Conservation (phyloP, 2,113 vertebrate species). For the Lepidothrix coronata region DNA sequence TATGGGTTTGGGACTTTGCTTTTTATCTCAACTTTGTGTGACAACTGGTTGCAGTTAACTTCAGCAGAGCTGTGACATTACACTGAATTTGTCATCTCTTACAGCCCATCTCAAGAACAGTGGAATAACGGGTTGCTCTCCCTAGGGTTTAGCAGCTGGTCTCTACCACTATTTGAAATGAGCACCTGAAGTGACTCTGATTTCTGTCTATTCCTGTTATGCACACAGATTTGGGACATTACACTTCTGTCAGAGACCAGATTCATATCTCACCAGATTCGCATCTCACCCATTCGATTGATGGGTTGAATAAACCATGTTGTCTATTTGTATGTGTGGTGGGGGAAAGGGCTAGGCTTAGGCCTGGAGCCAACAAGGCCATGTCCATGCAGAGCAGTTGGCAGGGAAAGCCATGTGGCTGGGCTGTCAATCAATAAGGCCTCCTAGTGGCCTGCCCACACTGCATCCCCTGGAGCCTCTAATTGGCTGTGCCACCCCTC, state of each 20-base stretch:
- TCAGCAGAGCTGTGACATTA: neutral
- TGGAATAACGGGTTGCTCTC: neutral
- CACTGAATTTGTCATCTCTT: neutral
- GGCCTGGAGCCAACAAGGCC: no score
- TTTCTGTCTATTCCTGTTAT: neutral
- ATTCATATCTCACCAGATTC: no score
- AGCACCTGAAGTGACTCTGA: accelerated
- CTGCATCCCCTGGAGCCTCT: no score
- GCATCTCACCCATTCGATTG: no score
- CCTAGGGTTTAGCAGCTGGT: neutral
- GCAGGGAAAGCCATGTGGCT: no score
- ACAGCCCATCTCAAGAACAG: neutral
- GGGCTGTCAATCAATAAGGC: no score
- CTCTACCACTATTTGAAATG: neutral
- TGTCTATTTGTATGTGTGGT: no score
- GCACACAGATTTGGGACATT: neutral
- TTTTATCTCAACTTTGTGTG: neutral
- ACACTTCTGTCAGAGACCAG: neutral
- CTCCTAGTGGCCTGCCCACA: no score
- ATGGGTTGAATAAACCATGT: no score
- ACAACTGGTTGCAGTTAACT: neutral
- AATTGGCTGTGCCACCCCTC: no score
- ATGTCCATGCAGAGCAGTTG: no score
- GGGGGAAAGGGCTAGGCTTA: no score
- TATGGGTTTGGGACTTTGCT: neutral